Conservation (phyloP, 2,888 invertebrate species). For the Nysson spinosus region DNA sequence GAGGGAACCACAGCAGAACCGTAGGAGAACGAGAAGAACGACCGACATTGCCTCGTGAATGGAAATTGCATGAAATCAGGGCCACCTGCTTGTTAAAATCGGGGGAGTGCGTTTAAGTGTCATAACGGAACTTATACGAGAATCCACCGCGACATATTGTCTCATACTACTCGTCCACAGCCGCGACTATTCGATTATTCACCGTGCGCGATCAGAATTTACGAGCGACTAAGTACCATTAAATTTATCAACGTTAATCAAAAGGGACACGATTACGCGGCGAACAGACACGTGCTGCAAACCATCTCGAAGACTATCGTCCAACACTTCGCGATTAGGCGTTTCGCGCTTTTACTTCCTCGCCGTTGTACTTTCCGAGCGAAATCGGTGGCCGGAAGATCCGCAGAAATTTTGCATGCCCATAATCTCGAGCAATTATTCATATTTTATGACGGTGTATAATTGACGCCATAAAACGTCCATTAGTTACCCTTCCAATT, state of each 20-base stretch:
- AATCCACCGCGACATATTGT: slow-evolving; percentile 27
- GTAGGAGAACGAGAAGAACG: slow-evolving; percentile 37
- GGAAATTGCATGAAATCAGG: slow-evolving; percentile 68
- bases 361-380: slow-evolving; percentile 54
- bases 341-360: slow-evolving; percentile 46
- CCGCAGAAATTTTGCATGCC: slow-evolving; percentile 59
- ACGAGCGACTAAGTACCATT: no score
- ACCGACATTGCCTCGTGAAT: slow-evolving; percentile 61
- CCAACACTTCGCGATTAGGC: slow-evolving; percentile 4
- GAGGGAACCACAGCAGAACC: neutral
- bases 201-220: no score
- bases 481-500: slow-evolving; percentile 68
- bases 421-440: slow-evolving; percentile 70
- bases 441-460: slow-evolving; percentile 71
- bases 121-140: slow-evolving; percentile 32
- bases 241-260: no score
- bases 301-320: no score
- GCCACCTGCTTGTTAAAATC: slow-evolving; percentile 55
- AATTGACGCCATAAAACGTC: slow-evolving; percentile 73
- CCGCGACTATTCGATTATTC: no score
- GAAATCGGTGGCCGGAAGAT: slow-evolving; percentile 23
- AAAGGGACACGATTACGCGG: no score
- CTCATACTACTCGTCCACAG: slow-evolving; percentile 18
- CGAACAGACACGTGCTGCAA: no score
- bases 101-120: slow-evolving; percentile 59